These are phyloP conservation scores for Gambusia yucatana DNA, from an alignment of 2,797 vertebrate genomes.

Conservation along the genomic window DNA sequence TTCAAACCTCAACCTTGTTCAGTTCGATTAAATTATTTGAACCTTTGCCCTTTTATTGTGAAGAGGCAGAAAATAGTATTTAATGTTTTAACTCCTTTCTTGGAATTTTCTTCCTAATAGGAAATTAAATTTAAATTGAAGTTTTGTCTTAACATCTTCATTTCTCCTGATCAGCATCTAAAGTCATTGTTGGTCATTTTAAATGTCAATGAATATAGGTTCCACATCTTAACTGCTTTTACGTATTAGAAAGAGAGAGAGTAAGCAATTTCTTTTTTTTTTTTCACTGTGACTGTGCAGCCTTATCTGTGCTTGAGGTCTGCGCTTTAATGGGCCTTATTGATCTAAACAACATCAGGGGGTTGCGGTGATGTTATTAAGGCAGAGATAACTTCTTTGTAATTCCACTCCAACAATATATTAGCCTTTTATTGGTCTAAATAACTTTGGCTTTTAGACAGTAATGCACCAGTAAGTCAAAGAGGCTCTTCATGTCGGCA, in stretches of 20 bases:
- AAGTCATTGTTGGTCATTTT: conserved; percentile 46
- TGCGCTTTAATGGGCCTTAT: conserved; percentile 86
- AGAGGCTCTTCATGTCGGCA: conserved; percentile 78
- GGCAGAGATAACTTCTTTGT: conserved; percentile 84
- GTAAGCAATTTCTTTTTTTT: conserved; percentile 52
- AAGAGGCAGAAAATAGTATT: conserved; percentile 1
- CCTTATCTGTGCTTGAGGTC: conserved; percentile 80
- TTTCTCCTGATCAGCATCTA: conserved; percentile 37
- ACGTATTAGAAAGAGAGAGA: conserved; percentile 65
- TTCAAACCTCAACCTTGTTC: conserved; percentile 3
- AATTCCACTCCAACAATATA: conserved; percentile 86
- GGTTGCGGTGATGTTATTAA: conserved; percentile 85
- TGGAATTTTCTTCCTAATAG: conserved; percentile 46
- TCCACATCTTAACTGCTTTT: conserved; percentile 58
- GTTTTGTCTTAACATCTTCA: conserved; percentile 24
- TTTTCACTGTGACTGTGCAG: conserved; percentile 59
- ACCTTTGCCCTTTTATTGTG: not conserved
- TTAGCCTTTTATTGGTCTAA: conserved; percentile 87
- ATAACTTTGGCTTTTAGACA: conserved; percentile 87
- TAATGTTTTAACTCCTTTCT: not conserved
- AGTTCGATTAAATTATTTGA: not conserved
- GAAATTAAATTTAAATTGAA: conserved; percentile 36
- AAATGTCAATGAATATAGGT: conserved; percentile 49
- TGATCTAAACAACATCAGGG: conserved; percentile 87
- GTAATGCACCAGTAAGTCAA: conserved; percentile 86